These are phyloP conservation scores for Monopis laevigella DNA, from an alignment of 2,888 invertebrate genomes.

Conservation along the genomic window DNA sequence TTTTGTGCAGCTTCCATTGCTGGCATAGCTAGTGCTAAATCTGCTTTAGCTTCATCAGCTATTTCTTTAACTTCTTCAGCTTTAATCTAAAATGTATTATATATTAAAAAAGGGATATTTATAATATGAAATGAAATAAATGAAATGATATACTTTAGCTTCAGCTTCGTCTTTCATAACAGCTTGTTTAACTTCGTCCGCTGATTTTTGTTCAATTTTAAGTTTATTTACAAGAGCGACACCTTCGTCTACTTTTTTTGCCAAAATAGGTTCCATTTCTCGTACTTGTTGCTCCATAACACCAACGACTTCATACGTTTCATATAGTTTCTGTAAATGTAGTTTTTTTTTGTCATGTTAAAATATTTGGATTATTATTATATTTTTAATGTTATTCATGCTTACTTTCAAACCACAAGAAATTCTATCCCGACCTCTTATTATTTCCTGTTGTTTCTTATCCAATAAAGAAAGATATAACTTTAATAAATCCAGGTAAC, in stretches of 20 bases:
- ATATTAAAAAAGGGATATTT: neutral
- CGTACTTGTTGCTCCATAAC: slow-evolving; percentile 87
- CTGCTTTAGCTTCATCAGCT: slow-evolving; percentile 89
- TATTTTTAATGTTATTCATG: neutral
- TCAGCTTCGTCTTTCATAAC: slow-evolving; percentile 86
- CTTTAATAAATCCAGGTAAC: slow-evolving; percentile 86
- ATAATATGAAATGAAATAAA: neutral
- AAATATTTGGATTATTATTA: too few relatives aligned
- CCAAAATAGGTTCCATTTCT: slow-evolving; percentile 82
- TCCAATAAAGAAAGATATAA: slow-evolving; percentile 76
- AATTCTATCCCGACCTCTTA: slow-evolving; percentile 73
- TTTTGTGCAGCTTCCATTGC: slow-evolving; percentile 86
- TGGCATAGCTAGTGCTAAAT: slow-evolving; percentile 87
- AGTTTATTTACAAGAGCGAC: slow-evolving; percentile 78
- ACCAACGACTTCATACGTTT: slow-evolving; percentile 83
- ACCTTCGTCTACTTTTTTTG: slow-evolving; percentile 79
- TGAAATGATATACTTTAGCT: slow-evolving; percentile 71
- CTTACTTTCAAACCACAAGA: slow-evolving; percentile 74
- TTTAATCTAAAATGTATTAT: slow-evolving; percentile 66
- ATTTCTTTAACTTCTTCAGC: slow-evolving; percentile 84
- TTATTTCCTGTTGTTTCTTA: slow-evolving; percentile 75
- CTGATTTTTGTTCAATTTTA: slow-evolving; percentile 81
- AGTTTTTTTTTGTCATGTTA: neutral
- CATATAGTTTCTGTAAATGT: slow-evolving; percentile 73
- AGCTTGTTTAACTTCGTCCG: slow-evolving; percentile 80